phyloP scores from a whole-genome alignment of 2,797 vertebrate genomes.

The Eidolon dupreanum region DNA sequence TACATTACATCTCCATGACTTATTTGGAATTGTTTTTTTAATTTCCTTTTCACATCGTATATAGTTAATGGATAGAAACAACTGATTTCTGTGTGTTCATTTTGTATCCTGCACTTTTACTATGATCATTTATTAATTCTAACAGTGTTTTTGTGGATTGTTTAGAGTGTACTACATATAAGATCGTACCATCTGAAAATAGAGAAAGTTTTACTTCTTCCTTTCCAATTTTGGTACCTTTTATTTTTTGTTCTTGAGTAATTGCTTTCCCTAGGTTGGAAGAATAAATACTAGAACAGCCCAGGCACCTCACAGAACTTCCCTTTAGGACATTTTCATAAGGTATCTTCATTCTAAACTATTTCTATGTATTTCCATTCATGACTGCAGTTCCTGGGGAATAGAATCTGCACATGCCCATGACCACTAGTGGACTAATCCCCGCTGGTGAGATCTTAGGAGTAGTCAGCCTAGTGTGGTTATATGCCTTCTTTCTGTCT shows the following conservation, averaged over 20 bases:
- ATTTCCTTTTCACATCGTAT: background rate
- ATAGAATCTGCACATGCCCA: background rate
- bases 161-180: background rate
- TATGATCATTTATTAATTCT: background rate
- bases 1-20: background rate
- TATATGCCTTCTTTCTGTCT: background rate
- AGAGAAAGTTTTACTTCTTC: background rate
- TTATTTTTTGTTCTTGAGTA: background rate
- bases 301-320: background rate
- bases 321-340: background rate
- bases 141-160: background rate
- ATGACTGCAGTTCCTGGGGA: background rate
- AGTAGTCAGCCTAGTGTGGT: background rate
- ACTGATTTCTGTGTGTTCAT: background rate
- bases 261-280: background rate
- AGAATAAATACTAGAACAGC: background rate
- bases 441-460: background rate
- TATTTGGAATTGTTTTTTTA: background rate
- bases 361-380: background rate
- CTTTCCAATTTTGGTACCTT: background rate
- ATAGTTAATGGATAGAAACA: background rate
- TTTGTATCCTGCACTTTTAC: background rate
- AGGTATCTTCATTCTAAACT: background rate
- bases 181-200: background rate
- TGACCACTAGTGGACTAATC: background rate